A percentile compares a stretch with the other conserved stretches of the same genome.
Conservation (phyloP, 2,888 invertebrate genomes). For the Hypolimnas misippus region DNA sequence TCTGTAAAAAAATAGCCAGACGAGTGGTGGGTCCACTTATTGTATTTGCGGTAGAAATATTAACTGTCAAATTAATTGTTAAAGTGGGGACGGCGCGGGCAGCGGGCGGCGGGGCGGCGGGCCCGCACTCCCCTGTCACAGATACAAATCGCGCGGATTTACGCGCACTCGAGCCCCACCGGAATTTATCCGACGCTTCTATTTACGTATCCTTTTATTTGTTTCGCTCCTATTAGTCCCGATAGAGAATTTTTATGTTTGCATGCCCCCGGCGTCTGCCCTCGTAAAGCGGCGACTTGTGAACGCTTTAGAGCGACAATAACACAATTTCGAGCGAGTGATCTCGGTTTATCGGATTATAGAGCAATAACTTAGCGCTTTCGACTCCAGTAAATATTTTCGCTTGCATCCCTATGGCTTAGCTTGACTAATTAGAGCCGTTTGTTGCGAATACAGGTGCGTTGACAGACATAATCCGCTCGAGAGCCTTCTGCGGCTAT, state of each 20-base stretch:
- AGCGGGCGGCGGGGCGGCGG: constrained; percentile 44
- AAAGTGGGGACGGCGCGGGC: constrained; percentile 50
- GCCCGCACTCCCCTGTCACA: constrained; percentile 76
- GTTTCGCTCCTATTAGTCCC: constrained; percentile 83
- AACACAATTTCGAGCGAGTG: constrained; percentile 75
- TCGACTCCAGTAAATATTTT: constrained; percentile 74
- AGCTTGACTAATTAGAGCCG: constrained; percentile 71
- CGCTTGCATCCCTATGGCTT: constrained; percentile 62
- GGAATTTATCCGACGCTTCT: constrained; percentile 82
- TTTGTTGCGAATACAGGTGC: constrained; percentile 73
- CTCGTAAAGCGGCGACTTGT: constrained; percentile 81
- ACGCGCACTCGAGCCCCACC: constrained; percentile 81
- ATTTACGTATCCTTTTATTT: constrained; percentile 84
- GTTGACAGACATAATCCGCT: constrained; percentile 66
- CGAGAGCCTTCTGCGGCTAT: constrained; percentile 40
- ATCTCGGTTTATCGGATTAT: constrained; percentile 79
- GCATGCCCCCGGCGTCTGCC: constrained; percentile 74
- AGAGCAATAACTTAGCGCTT: constrained; percentile 72
- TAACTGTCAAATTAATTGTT: constrained; percentile 77
- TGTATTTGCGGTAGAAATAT: constrained; percentile 51
- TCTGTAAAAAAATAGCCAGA: constrained; percentile 17
- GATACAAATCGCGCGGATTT: constrained; percentile 85
- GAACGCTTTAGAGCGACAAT: constrained; percentile 78
- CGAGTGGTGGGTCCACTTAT: constrained; percentile 42
- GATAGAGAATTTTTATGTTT: constrained; percentile 84